A percentile compares a stretch with the other conserved stretches of the same genome.
Evolutionary conservation across 2,797 vertebrate species (phyloP).

Genomic region (Moxostoma hubbsi): DNA sequence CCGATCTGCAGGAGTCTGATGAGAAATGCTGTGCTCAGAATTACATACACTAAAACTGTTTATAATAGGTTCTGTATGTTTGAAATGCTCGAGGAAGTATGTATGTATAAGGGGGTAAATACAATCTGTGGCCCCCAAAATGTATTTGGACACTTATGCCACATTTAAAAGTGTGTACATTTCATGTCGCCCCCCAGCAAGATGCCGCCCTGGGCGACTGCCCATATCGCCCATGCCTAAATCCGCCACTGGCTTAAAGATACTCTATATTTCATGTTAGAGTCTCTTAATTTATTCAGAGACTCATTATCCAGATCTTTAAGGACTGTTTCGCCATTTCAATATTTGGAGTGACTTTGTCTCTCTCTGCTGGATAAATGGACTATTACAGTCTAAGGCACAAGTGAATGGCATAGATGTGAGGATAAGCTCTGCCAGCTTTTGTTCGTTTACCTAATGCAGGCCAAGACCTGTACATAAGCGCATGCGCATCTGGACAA

Average conservation of each 20-base stretch:
- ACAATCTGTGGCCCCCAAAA: too few species aligned
- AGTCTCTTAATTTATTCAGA: too few species aligned
- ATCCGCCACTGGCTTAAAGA: background rate
- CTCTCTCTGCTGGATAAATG: conserved; percentile 46
- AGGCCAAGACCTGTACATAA: background rate
- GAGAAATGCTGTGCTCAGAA: conserved; percentile 7
- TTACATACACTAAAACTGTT: too few species aligned
- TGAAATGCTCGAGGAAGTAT: too few species aligned
- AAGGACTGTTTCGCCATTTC: too few species aligned
- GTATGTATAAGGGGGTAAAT: too few species aligned
- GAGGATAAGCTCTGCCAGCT: background rate
- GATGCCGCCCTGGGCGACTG: too few species aligned
- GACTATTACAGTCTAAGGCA: background rate
- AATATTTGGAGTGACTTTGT: background rate
- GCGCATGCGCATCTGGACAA: background rate
- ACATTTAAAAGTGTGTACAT: too few species aligned
- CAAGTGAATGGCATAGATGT: background rate
- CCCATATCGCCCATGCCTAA: too few species aligned
- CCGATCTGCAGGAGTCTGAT: conserved; percentile 60
- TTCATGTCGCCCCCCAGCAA: too few species aligned
- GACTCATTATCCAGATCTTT: background rate
- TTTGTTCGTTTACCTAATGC: background rate
- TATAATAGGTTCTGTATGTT: too few species aligned
- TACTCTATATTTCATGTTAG: background rate
- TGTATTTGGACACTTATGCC: too few species aligned